Evolutionary conservation across 2,797 vertebrate species (phyloP).

Genomic region (Masticophis lateralis): DNA sequence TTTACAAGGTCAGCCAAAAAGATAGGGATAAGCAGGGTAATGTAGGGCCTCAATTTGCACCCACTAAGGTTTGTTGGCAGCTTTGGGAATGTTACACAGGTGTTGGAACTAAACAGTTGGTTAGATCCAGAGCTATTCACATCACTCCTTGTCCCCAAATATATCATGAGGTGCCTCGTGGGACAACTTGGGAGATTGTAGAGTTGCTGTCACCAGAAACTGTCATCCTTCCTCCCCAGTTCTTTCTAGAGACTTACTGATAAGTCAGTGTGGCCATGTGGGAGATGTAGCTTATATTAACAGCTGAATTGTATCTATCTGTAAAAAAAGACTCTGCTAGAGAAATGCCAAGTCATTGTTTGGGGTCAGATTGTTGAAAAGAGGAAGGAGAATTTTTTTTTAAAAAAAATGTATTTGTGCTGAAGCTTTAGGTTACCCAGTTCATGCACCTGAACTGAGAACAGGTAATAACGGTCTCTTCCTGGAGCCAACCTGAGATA

Average conservation of each 20-base stretch:
- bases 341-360: background rate
- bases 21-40: background rate
- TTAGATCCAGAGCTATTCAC: background rate
- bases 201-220: background rate
- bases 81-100: background rate
- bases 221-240: background rate
- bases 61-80: background rate
- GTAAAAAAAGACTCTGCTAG: background rate
- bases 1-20: background rate
- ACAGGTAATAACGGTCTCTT: background rate
- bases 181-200: background rate
- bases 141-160: background rate
- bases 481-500: background rate
- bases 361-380: background rate
- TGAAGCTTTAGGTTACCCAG: background rate
- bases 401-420: background rate
- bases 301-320: background rate
- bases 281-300: background rate
- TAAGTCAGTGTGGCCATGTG: background rate
- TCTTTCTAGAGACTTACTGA: background rate
- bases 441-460: background rate
- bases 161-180: background rate
- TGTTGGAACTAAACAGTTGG: background rate
- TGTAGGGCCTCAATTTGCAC: background rate
- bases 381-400: background rate